Conservation (phyloP, 2,113 vertebrate species). For the Urocolius indicus region DNA sequence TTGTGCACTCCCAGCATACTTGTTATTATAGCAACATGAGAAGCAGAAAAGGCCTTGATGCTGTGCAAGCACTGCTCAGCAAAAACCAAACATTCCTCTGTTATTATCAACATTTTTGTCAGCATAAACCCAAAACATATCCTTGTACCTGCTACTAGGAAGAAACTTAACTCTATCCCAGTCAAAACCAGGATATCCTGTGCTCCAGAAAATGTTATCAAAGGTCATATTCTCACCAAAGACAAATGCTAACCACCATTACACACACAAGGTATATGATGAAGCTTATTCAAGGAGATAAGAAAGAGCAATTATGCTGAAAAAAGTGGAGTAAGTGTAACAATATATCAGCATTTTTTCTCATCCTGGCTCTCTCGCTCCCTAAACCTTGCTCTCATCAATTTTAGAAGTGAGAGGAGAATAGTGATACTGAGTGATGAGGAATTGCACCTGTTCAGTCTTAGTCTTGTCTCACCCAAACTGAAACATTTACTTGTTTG, state of each 20-base stretch:
- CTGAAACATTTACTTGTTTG: neutral
- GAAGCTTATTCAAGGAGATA: neutral
- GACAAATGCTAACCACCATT: neutral
- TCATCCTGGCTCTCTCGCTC: neutral
- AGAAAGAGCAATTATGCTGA: neutral
- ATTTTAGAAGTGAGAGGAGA: neutral
- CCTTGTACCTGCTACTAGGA: too few relatives aligned
- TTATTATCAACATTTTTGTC: too few relatives aligned
- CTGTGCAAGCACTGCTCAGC: too few relatives aligned
- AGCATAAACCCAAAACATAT: too few relatives aligned
- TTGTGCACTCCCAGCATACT: too few relatives aligned
- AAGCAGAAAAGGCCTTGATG: too few relatives aligned
- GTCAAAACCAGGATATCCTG: neutral
- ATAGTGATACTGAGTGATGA: neutral
- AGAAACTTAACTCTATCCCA: too few relatives aligned
- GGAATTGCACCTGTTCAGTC: neutral
- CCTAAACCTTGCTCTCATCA: neutral
- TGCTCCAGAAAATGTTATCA: neutral
- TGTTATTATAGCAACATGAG: too few relatives aligned
- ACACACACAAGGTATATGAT: neutral
- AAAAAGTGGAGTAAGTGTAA: neutral
- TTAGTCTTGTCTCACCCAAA: neutral
- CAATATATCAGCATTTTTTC: neutral
- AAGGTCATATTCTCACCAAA: neutral
- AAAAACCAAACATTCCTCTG: too few relatives aligned